phyloP scores from a whole-genome alignment of 2,888 invertebrate genomes.

The Seira sanloemensis region DNA sequence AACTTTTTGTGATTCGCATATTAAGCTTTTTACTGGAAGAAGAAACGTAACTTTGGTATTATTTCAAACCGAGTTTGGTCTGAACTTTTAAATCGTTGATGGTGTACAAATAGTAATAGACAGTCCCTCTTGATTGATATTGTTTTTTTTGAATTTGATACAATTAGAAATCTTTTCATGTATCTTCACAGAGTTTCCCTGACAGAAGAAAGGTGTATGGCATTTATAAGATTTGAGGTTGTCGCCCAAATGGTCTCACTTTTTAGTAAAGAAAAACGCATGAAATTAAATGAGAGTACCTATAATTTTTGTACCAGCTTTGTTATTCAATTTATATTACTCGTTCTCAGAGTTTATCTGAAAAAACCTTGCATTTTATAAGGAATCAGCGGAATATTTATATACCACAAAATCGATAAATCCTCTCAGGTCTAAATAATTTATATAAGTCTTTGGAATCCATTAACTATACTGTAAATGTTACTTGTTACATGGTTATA shows the following conservation, averaged over 20 bases:
- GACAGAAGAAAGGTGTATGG: too few relatives aligned
- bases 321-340: not conserved
- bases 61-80: not conserved
- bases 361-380: conserved; percentile 25
- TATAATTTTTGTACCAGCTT: not conserved
- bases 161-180: not conserved
- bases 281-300: not conserved
- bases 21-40: too few relatives aligned
- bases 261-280: not conserved
- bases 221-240: not conserved
- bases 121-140: not conserved
- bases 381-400: conserved; percentile 31
- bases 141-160: not conserved
- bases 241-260: conserved; percentile 1
- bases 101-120: not conserved
- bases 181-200: too few relatives aligned
- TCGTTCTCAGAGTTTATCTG: too few relatives aligned
- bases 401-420: conserved; percentile 41
- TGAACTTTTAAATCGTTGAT: not conserved
- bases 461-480: not conserved
- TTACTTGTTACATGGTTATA: not conserved
- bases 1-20: too few relatives aligned
- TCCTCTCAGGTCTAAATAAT: conserved; percentile 62
- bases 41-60: not conserved
- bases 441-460: conserved; percentile 43